Conservation (phyloP, 2,888 invertebrate species). For the Oegoconia quadripuncta region DNA sequence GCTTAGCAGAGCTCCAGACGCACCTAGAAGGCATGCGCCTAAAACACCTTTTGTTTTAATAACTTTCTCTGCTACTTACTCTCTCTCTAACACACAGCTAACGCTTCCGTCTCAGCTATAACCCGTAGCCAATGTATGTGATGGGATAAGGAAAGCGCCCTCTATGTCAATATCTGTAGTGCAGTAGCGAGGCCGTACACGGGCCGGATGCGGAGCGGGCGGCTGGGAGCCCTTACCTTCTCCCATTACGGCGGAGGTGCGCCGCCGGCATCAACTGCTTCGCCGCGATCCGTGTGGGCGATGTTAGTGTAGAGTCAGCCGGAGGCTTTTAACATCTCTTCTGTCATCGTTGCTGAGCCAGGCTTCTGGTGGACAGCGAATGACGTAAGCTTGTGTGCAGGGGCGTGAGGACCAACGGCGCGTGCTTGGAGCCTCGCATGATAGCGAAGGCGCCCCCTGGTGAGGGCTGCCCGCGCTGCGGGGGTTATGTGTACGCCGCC, state of each 20-base stretch:
- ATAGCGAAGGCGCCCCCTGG: slow-evolving; percentile 91
- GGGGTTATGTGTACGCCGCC: slow-evolving; percentile 93
- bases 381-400: too few relatives aligned
- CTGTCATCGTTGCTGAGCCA: slow-evolving; percentile 59
- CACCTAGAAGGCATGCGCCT: slow-evolving; percentile 67
- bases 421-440: slow-evolving; percentile 83
- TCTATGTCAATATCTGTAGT: slow-evolving; percentile 70
- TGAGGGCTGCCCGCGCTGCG: slow-evolving; percentile 92
- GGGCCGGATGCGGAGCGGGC: slow-evolving; percentile 65
- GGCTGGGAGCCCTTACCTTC: slow-evolving; percentile 78
- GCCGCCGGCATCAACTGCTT: slow-evolving; percentile 71
- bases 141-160: slow-evolving; percentile 90
- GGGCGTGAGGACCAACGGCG: slow-evolving; percentile 78
- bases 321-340: slow-evolving; percentile 75
- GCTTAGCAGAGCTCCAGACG: slow-evolving; percentile 71
- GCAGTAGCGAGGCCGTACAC: slow-evolving; percentile 52
- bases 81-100: slow-evolving; percentile 60
- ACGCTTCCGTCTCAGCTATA: slow-evolving; percentile 71
- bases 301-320: slow-evolving; percentile 56
- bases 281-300: slow-evolving; percentile 64
- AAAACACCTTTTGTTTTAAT: slow-evolving; percentile 49
- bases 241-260: slow-evolving; percentile 80
- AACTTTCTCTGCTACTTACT: slow-evolving; percentile 71
- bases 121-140: slow-evolving; percentile 71
- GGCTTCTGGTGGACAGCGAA: slow-evolving; percentile 26